phyloP scores from a whole-genome alignment of 2,113 vertebrate genomes.

The Spilogale gracilis region DNA sequence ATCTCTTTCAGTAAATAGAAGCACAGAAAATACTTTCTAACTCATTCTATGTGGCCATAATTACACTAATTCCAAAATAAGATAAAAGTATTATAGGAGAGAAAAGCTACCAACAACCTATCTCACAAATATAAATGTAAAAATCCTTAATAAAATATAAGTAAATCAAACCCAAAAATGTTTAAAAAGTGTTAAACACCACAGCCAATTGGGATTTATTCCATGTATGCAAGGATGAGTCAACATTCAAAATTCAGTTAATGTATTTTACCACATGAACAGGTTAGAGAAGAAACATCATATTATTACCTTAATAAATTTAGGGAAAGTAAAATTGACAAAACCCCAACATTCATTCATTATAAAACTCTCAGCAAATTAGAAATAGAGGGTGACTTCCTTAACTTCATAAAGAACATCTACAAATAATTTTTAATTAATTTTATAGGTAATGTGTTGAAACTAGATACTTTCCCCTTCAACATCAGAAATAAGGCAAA shows the following conservation, averaged over 20 bases:
- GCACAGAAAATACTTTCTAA: neutral
- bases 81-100: neutral
- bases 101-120: neutral
- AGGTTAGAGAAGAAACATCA: neutral
- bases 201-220: neutral
- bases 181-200: neutral
- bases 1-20: neutral
- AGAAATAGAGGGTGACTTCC: neutral
- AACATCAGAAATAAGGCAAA: neutral
- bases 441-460: neutral
- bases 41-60: neutral
- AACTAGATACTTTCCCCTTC: neutral
- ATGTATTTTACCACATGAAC: neutral
- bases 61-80: neutral
- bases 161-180: neutral
- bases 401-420: neutral
- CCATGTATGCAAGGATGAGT: neutral
- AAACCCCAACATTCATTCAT: neutral
- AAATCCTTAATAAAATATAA: neutral
- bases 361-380: neutral
- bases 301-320: neutral
- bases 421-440: neutral
- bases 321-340: neutral
- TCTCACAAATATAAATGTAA: neutral
- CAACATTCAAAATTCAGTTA: neutral